Evolutionary conservation across 2,113 vertebrate genomes (phyloP), one percentile per base, ranked within the genome.

Genomic region (Anoplopoma fimbria): DNA sequence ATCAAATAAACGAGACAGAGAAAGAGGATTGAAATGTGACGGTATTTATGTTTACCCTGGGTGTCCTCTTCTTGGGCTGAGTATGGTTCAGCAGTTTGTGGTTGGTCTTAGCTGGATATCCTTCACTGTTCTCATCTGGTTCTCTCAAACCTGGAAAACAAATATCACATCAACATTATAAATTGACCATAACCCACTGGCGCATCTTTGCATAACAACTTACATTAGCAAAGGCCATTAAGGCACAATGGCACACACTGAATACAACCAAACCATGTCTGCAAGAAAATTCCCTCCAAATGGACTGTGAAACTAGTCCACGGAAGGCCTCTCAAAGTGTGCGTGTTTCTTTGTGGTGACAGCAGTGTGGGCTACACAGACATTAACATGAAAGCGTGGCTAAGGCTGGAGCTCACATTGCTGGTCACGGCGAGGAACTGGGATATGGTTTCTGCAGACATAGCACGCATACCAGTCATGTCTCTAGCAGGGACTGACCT

Each of bases 51-150:
- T 8, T 90, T 94, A 99, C 98, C 94, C 97, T 96, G 67, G 98
- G 97, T 31, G 96, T 96, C 89, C 98, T 95, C 88, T 99, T 99
- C 82, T 97, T 96, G 38, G 95, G 95, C 77, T 96, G 94, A 0
- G 95, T 93, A 78, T 94, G 91, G 79, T 96, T 97, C 79, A 95
- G 91, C 40, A 94, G 93, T 86, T 93, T 96, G 85, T 95, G 94
- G 84, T 94, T 90, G 23, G 93, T 87, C 83, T 92, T 95, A 0
- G 94, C 91, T 70, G 92, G 92, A 88, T 80, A 71, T 4, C 91
- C 81, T 25, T 97, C 95, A 23, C 77, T 90, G 70, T 94, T 96
- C 88, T 96, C 95, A 86, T 95, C 94, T 15, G 93, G 91, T 79
- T 95, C 93, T 89, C 93, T 96, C 25, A 91, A 55, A 69, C 85